phyloP scores from a whole-genome alignment of 2,797 vertebrate genomes.

The Gymnopithys bicolor region DNA sequence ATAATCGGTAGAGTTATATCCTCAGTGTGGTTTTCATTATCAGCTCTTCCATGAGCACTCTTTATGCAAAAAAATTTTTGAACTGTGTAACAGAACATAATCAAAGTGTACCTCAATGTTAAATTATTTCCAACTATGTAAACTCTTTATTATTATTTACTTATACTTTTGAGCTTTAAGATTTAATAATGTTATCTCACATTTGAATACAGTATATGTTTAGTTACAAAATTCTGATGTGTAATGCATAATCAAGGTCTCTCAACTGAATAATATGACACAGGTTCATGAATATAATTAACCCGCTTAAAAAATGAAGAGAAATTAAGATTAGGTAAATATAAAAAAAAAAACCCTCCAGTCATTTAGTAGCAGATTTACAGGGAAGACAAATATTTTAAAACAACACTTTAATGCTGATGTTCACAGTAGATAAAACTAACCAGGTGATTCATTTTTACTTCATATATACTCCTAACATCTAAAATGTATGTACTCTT shows the following conservation, averaged over 20 bases:
- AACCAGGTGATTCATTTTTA: conserved; percentile 49
- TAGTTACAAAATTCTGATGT: conserved; percentile 30
- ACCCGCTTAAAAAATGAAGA: conserved; percentile 13
- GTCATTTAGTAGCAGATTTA: conserved; percentile 10
- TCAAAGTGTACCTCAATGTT: neutral
- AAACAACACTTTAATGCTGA: conserved; percentile 21
- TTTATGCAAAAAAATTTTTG: neutral
- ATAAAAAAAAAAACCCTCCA: neutral
- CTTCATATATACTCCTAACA: neutral
- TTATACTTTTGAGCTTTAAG: neutral
- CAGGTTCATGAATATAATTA: conserved; percentile 33
- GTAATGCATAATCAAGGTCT: conserved; percentile 12
- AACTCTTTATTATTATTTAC: neutral
- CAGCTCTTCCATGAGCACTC: neutral
- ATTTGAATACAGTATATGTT: neutral
- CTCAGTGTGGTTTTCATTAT: neutral
- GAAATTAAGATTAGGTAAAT: neutral
- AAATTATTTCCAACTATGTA: neutral
- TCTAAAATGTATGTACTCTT: neutral
- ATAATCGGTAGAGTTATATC: neutral
- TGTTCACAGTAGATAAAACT: conserved; percentile 53
- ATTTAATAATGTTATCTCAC: neutral
- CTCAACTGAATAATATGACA: conserved; percentile 30
- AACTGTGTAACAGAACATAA: neutral
- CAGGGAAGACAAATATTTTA: conserved; percentile 8